These are phyloP conservation scores for Andricus grossulariae DNA, from an alignment of 1,140 invertebrate genomes.

Conservation along the genomic window DNA sequence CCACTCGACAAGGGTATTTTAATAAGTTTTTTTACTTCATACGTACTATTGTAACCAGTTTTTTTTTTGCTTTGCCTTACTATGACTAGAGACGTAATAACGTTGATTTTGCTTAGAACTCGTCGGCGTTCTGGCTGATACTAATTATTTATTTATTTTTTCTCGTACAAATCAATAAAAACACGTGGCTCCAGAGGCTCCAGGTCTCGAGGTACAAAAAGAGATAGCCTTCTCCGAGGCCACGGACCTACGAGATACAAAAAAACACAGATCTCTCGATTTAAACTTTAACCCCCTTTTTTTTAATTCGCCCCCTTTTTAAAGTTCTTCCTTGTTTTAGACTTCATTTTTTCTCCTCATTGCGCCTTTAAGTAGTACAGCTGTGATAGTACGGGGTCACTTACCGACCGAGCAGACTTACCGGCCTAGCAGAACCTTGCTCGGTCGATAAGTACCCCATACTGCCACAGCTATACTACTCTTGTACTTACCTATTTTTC, in stretches of 20 bases:
- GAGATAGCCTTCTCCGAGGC: conserved; percentile 46
- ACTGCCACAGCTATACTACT: no score
- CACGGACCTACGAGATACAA: conserved; percentile 58
- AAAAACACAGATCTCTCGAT: conserved; percentile 55
- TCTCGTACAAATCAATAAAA: conserved; percentile 62
- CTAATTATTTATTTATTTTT: conserved; percentile 43
- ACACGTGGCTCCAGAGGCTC: conserved; percentile 49
- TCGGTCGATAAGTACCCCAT: no score
- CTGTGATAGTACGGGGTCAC: no score
- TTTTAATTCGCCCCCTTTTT: neutral
- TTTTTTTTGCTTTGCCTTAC: conserved; percentile 44
- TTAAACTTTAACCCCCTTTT: neutral
- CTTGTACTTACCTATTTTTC: neutral
- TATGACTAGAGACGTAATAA: conserved; percentile 69
- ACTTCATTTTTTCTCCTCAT: conserved; percentile 45
- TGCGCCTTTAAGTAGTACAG: conserved; percentile 1
- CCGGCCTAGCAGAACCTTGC: no score
- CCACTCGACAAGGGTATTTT: conserved; percentile 29
- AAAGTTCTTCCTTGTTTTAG: neutral
- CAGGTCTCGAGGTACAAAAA: conserved; percentile 57
- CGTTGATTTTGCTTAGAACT: conserved; percentile 53
- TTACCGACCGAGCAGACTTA: no score
- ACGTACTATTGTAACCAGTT: conserved; percentile 44
- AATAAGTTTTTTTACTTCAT: conserved; percentile 33
- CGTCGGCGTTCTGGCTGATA: conserved; percentile 38